These are phyloP conservation scores for Xiphorhynchus erythropygius DNA, from an alignment of 2,797 vertebrate genomes.

Conservation along the genomic window DNA sequence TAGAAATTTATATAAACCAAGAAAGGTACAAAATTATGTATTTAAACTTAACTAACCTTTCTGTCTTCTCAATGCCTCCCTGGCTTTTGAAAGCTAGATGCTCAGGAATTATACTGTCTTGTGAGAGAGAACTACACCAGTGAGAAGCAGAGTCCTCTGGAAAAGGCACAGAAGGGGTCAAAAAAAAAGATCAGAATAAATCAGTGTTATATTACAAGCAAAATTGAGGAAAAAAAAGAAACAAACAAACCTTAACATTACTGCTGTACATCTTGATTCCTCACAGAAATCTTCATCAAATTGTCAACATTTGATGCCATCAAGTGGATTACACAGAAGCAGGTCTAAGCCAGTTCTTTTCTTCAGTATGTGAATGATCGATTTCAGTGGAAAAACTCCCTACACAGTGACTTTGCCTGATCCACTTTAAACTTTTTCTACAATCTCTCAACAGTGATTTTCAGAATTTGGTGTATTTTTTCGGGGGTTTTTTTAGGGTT, in stretches of 20 bases:
- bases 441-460: background rate
- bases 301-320: background rate
- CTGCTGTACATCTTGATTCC: background rate
- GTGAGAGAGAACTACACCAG: background rate
- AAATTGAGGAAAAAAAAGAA: background rate
- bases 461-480: background rate
- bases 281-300: background rate
- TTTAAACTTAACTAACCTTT: background rate
- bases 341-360: background rate
- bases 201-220: background rate
- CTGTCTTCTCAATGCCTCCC: background rate
- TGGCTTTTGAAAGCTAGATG: background rate
- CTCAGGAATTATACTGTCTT: background rate
- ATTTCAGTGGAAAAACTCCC: background rate
- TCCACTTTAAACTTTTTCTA: background rate
- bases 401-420: background rate
- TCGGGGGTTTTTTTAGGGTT: background rate
- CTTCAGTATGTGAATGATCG: background rate
- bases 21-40: background rate
- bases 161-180: background rate
- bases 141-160: background rate
- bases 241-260: background rate
- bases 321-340: background rate
- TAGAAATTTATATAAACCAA: background rate
- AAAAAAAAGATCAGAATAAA: background rate